Evolutionary conservation across 2,113 vertebrate species (phyloP).

Genomic region (Grantiella picta): DNA sequence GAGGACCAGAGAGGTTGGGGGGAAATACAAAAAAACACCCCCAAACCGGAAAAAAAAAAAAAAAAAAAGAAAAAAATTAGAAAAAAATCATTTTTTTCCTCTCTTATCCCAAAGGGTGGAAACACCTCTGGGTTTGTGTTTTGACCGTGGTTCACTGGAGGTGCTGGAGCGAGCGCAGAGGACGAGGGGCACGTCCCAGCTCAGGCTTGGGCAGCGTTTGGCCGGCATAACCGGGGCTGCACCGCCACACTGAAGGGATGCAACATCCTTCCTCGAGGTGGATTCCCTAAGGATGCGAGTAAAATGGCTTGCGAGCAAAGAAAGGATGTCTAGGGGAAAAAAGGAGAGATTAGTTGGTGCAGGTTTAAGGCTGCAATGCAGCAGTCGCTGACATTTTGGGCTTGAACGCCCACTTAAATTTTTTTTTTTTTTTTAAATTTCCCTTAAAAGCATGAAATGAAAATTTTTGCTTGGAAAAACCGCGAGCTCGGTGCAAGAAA

Average conservation of each 20-base stretch:
- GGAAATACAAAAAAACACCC: background rate
- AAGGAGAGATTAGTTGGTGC: constrained; percentile 46
- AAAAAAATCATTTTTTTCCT: background rate
- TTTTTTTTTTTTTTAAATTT: background rate
- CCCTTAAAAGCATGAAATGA: background rate
- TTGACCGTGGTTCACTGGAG: background rate
- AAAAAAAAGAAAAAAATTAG: background rate
- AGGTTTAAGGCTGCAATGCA: constrained; percentile 56
- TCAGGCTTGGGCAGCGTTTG: background rate
- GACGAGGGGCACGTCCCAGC: background rate
- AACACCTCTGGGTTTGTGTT: background rate
- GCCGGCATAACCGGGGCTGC: background rate
- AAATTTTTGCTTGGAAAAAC: constrained; percentile 21
- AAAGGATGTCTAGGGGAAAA: background rate
- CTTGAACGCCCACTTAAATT: background rate
- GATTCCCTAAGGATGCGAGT: constrained; percentile 16
- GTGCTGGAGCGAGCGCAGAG: background rate
- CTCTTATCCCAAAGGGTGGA: background rate
- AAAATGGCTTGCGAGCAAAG: constrained; percentile 45
- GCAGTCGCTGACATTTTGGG: constrained; percentile 52
- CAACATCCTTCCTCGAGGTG: constrained; percentile 18
- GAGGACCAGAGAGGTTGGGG: background rate
- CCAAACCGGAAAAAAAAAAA: background rate
- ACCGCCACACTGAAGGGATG: background rate
- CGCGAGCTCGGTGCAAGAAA: background rate